These are phyloP conservation scores for Trachymyrmex cornetzi DNA, from an alignment of 1,140 invertebrate species.

Conservation along the genomic window DNA sequence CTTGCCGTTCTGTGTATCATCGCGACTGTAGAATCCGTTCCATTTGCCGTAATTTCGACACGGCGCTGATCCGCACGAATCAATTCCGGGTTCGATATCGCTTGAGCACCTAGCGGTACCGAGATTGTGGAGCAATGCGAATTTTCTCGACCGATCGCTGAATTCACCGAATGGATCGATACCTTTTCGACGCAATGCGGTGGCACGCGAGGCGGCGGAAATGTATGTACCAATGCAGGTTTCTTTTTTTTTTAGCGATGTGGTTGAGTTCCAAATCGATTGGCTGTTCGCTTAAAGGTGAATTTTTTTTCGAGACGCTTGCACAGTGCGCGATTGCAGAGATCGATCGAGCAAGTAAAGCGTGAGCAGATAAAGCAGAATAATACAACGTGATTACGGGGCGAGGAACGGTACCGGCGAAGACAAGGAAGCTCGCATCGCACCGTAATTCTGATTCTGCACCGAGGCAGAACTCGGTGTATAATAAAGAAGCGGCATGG, in stretches of 20 bases:
- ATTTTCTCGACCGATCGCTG: conserved; percentile 27
- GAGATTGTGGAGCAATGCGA: conserved; percentile 68
- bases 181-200: not conserved
- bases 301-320: not conserved
- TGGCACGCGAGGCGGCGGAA: not conserved
- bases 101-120: conserved; percentile 65
- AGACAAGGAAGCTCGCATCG: conserved; percentile 50
- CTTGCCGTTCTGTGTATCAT: conserved; percentile 2
- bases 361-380: conserved; percentile 35
- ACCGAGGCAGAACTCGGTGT: conserved; percentile 33
- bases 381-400: conserved; percentile 55
- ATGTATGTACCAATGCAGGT: not conserved
- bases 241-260: not conserved
- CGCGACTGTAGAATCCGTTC: conserved; percentile 43
- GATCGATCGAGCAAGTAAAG: conserved; percentile 22
- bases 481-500: conserved; percentile 57
- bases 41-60: conserved; percentile 62
- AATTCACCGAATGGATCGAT: not conserved
- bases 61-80: conserved; percentile 47
- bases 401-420: conserved; percentile 44
- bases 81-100: conserved; percentile 54
- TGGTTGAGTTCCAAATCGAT: conserved; percentile 16
- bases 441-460: conserved; percentile 39
- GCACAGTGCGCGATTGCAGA: not conserved
- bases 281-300: conserved; percentile 11